Evolutionary conservation across 2,797 vertebrate genomes (phyloP).

Genomic region (Sphenopsis melanotis): DNA sequence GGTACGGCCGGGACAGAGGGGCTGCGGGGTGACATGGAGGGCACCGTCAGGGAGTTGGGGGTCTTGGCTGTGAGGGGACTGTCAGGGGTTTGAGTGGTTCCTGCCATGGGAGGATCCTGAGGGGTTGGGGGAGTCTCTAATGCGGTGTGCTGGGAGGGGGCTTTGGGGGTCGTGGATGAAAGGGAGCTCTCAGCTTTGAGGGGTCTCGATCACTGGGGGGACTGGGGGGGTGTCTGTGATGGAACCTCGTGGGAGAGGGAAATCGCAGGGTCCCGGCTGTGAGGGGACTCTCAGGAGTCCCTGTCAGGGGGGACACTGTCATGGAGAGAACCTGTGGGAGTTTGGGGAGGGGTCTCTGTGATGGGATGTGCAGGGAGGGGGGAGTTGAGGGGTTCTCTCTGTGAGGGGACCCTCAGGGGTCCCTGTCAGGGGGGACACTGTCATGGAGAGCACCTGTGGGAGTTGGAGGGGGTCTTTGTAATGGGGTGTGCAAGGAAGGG

Average conservation of each 20-base stretch:
- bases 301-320: neutral
- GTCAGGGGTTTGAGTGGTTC: neutral
- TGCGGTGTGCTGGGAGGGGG: neutral
- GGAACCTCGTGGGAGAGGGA: neutral
- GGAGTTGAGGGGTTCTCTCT: neutral
- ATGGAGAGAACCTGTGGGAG: neutral
- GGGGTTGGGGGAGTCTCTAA: neutral
- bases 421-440: neutral
- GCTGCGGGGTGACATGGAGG: neutral
- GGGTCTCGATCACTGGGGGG: neutral
- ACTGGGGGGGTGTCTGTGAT: neutral
- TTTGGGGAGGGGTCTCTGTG: neutral
- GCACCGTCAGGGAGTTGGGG: neutral
- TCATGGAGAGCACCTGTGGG: neutral
- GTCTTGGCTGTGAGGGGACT: neutral
- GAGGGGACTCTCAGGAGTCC: neutral
- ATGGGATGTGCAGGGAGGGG: neutral
- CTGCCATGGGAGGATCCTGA: neutral
- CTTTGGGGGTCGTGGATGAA: neutral
- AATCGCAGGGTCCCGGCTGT: neutral
- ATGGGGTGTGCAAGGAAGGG: neutral
- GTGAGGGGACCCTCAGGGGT: too few relatives aligned
- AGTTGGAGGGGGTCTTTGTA: neutral
- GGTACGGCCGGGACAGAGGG: constrained; percentile 69
- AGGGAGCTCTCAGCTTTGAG: neutral